Base-by-base conservation (phyloP, 2,888 invertebrate species). In the Lasioglossum morio region DNA sequence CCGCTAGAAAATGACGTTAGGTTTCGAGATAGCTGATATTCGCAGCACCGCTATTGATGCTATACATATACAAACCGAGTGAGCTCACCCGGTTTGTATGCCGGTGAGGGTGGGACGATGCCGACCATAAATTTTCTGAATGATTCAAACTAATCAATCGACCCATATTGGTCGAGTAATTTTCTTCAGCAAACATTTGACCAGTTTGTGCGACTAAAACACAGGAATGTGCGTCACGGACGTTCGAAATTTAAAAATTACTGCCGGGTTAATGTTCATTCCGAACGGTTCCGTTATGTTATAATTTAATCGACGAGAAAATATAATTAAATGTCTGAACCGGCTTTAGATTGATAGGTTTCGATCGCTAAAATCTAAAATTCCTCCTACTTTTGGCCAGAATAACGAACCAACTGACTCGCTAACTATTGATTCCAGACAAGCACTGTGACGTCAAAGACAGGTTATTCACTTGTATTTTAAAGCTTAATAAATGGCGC, bases 1-100 rank as follows among this genome's bases (percentile, higher is more conserved):
- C 57, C 57, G 12, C 57, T n/a, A n/a, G n/a, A 57, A 57, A 57
- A n/a, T 57, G 57, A n/a, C 57, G 57, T 57, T n/a, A 57, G n/a
- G n/a, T 57, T 57, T n/a, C n/a, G 23, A 16, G 46, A 4, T 0
- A 3, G 53, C n/a, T 57, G 53, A 57, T 57, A 57, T n/a, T 57
- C 19, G n/a, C 12, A n/a, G 57, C 12, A n/a, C n/a, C 57, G 23
- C 53, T 23, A 23, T 53, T 53, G 53, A 53, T 23, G 10, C 53
- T n/a, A n/a, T 10, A 53, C 23, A 53, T 23, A 30, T 27, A 16
- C 14, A 16, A 30, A 19, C 7, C 7, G 30, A 30, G 63, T 63
- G 2, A 30, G 30, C 16, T 63, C 30, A 30, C 30, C 16, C 57
- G 3, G n/a, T 12, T 12, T n/a, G 16, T 63, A 30, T 7, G 30